These are phyloP conservation scores for Ctenoplectra terminalis DNA, from an alignment of 1,140 invertebrate species.

Conservation along the genomic window DNA sequence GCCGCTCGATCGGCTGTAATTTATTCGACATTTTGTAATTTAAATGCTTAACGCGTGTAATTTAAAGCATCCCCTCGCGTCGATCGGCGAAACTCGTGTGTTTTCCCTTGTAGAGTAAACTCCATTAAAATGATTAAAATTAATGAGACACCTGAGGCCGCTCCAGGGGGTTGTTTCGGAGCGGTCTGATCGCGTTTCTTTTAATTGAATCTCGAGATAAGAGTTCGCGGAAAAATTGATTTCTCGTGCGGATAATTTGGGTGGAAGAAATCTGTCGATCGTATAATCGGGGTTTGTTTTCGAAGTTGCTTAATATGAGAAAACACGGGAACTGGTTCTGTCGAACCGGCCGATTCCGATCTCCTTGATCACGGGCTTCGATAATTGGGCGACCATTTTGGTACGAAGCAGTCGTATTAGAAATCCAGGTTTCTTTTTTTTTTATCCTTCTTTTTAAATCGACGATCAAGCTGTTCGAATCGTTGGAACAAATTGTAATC, in stretches of 20 bases:
- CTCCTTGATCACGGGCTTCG: too few relatives aligned
- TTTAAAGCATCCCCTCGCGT: neutral
- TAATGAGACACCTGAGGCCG: neutral
- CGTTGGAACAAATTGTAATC: too few relatives aligned
- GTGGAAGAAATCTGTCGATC: neutral
- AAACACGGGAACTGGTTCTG: neutral
- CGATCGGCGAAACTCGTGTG: neutral
- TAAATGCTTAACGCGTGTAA: slow-evolving; percentile 27
- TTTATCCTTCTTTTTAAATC: too few relatives aligned
- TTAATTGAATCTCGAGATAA: neutral
- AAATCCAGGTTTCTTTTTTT: too few relatives aligned
- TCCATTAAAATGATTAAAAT: slow-evolving; percentile 17
- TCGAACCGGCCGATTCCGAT: neutral
- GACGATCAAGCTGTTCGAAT: too few relatives aligned
- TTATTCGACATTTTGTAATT: slow-evolving; percentile 46
- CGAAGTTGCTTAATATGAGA: neutral
- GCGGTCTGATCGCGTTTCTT: neutral
- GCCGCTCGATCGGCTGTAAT: slow-evolving; percentile 3
- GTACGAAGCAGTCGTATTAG: too few relatives aligned
- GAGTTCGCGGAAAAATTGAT: neutral
- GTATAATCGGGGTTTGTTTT: neutral
- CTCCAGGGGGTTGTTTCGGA: neutral
- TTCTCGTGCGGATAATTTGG: neutral
- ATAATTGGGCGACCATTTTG: too few relatives aligned
- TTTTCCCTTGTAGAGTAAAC: neutral